These are phyloP conservation scores for Cathartes aura DNA, from an alignment of 2,113 vertebrate genomes.

Conservation along the genomic window DNA sequence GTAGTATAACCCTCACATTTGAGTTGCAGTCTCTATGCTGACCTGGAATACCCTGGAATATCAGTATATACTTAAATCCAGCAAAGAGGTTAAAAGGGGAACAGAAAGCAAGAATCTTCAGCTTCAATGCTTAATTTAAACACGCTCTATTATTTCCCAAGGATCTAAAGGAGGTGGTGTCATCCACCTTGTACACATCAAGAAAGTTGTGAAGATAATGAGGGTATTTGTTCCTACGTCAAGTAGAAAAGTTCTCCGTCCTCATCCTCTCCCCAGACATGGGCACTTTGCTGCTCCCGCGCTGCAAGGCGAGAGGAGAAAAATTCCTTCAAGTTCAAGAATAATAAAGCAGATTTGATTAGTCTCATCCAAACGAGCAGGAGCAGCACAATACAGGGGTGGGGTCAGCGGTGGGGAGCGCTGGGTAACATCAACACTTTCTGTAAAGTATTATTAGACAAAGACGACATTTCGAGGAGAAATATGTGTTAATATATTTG, in stretches of 20 bases:
- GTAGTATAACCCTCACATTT: rapidly evolving
- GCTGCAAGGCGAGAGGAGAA: not conserved
- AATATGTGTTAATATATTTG: not conserved
- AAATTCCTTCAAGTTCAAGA: not conserved
- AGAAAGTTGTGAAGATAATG: not conserved
- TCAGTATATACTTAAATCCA: not conserved
- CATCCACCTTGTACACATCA: not conserved
- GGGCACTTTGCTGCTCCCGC: not conserved
- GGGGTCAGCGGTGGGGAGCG: rapidly evolving
- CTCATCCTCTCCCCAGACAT: not conserved
- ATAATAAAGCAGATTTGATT: not conserved
- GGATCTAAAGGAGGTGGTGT: not conserved
- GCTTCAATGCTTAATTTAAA: not conserved
- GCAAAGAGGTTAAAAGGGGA: not conserved
- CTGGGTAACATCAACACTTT: not conserved
- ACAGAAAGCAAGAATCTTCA: not conserved
- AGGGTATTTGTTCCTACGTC: not conserved
- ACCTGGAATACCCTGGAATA: not conserved
- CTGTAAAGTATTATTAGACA: not conserved
- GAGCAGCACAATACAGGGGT: not conserved
- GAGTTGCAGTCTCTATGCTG: not conserved
- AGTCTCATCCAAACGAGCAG: not conserved
- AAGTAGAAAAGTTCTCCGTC: not conserved
- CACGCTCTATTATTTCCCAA: not conserved
- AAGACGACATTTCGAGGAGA: not conserved